Conservation (phyloP, 2,113 vertebrate species). For the Dendrocopos noguchii region DNA sequence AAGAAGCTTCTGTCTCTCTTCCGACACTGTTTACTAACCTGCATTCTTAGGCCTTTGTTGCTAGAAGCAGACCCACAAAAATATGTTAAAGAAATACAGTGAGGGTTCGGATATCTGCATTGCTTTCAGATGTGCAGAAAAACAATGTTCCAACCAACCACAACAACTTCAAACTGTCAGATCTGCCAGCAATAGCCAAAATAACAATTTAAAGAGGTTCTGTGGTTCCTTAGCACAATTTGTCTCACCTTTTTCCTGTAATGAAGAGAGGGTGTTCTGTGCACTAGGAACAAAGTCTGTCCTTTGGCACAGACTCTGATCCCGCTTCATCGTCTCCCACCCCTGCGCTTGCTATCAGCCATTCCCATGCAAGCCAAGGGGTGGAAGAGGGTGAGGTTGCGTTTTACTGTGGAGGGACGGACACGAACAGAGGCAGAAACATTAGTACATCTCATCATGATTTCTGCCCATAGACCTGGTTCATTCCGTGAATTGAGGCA, state of each 20-base stretch:
- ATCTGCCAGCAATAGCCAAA: not conserved
- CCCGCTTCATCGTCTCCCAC: not conserved
- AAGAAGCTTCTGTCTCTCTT: not conserved
- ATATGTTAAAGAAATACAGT: not conserved
- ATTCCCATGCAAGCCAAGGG: not conserved
- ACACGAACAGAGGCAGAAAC: not conserved
- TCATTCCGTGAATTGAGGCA: not conserved
- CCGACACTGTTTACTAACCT: not conserved
- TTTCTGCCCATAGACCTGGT: rapidly evolving
- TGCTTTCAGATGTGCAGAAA: not conserved
- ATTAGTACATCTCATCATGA: not conserved
- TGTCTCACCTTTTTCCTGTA: not conserved
- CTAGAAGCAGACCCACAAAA: not conserved
- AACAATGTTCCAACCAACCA: not conserved
- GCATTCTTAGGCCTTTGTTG: not conserved
- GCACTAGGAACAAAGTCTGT: rapidly evolving
- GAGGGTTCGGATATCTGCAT: not conserved
- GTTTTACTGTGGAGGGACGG: not conserved
- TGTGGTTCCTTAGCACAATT: rapidly evolving
- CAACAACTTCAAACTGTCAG: not conserved
- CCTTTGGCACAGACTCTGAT: not conserved
- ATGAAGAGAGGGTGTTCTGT: too few species aligned
- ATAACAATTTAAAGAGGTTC: not conserved
- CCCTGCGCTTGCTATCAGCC: not conserved
- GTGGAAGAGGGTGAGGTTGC: not conserved